These are phyloP conservation scores for Penaeus chinensis DNA, from an alignment of 1,140 invertebrate species.

Conservation along the genomic window DNA sequence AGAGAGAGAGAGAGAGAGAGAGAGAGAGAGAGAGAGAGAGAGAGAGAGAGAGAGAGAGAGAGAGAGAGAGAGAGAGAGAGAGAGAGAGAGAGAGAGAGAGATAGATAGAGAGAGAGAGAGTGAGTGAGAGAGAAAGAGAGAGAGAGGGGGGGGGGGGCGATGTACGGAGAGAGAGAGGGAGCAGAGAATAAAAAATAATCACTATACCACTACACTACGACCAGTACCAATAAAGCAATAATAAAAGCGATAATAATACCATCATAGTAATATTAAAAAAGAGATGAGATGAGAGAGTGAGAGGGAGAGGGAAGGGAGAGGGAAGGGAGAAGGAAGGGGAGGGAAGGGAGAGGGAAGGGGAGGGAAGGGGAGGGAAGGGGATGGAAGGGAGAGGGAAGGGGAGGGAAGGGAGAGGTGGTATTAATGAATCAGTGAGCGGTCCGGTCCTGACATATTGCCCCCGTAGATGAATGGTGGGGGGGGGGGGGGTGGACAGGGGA, in stretches of 20 bases:
- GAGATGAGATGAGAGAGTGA: conserved; percentile 38
- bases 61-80: background rate
- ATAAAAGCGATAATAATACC: background rate
- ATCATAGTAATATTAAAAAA: conserved; percentile 20
- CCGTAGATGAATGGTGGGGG: background rate
- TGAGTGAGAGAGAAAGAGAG: background rate
- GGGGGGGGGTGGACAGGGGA: background rate
- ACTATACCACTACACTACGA: background rate
- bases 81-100: background rate
- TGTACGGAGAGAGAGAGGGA: background rate
- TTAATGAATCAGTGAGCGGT: too few relatives aligned
- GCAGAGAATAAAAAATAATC: background rate
- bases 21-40: conserved; percentile 12
- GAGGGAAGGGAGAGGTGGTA: background rate
- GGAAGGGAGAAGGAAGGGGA: background rate
- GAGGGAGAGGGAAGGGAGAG: background rate
- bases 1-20: background rate
- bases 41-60: conserved; percentile 16
- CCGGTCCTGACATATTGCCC: too few relatives aligned
- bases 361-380: background rate
- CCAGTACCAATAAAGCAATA: background rate
- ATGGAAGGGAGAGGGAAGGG: background rate
- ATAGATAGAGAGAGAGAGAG: background rate
- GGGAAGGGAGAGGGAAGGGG: background rate
- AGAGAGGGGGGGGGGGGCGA: background rate